These are phyloP conservation scores for Zaprionus africanus DNA, from an alignment of 1,140 invertebrate species.

Conservation along the genomic window DNA sequence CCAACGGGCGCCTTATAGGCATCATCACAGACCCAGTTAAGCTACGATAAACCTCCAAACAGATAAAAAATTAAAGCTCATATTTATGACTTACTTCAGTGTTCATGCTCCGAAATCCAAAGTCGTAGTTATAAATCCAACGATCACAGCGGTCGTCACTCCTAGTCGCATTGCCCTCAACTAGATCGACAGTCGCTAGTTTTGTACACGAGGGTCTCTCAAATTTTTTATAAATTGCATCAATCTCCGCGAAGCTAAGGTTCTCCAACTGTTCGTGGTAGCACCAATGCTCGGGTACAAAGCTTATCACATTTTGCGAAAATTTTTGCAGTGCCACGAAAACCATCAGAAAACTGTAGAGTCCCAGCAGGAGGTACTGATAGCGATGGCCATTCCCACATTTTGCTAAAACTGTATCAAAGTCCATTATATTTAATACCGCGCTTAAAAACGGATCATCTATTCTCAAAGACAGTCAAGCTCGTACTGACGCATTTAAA, in stretches of 20 bases:
- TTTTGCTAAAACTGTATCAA: constrained; percentile 86
- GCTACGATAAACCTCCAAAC: constrained; percentile 65
- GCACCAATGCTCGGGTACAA: constrained; percentile 85
- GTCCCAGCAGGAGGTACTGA: constrained; percentile 86
- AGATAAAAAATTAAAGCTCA: constrained; percentile 8
- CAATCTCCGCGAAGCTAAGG: constrained; percentile 51
- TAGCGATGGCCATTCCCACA: constrained; percentile 87
- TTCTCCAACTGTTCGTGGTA: constrained; percentile 68
- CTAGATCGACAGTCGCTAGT: constrained; percentile 40
- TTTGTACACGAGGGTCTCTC: constrained; percentile 66
- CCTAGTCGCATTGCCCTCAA: constrained; percentile 44
- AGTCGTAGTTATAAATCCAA: constrained; percentile 85
- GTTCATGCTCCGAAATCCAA: constrained; percentile 85
- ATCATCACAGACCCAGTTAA: constrained; percentile 87
- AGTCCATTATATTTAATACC: constrained; percentile 79
- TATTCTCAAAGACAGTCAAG: background rate
- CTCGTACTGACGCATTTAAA: too few species aligned
- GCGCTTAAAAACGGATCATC: background rate
- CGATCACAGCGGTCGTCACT: constrained; percentile 70
- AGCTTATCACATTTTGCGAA: constrained; percentile 85
- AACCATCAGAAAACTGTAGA: constrained; percentile 86
- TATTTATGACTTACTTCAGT: constrained; percentile 84
- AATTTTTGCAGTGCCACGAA: constrained; percentile 85
- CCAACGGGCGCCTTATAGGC: constrained; percentile 86
- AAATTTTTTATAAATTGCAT: constrained; percentile 62